Conservation (phyloP, 1,140 invertebrate species). For the Micrasema longulum region DNA sequence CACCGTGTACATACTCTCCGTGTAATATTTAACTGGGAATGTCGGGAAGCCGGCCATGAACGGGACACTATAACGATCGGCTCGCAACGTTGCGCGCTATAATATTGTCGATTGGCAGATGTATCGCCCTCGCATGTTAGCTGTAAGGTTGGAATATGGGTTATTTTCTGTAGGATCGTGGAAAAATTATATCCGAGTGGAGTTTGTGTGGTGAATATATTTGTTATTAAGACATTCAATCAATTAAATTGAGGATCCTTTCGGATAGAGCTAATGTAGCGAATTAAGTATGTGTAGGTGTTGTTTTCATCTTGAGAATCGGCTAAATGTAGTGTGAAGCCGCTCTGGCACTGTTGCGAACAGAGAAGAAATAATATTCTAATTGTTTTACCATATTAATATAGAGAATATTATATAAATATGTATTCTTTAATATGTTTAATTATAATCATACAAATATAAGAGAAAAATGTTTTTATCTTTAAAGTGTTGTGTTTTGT, state of each 20-base stretch:
- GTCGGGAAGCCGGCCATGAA: too few species aligned
- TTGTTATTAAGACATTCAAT: slow-evolving; percentile 41
- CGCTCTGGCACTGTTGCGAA: not conserved
- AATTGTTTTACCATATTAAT: slow-evolving; percentile 53
- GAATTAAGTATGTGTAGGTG: slow-evolving; percentile 7
- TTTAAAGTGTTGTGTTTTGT: slow-evolving; percentile 55
- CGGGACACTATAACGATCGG: too few species aligned
- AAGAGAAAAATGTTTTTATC: slow-evolving; percentile 53
- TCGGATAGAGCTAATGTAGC: slow-evolving; percentile 23
- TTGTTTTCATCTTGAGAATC: slow-evolving; percentile 16
- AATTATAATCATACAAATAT: slow-evolving; percentile 50
- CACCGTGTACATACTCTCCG: too few species aligned
- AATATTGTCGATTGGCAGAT: slow-evolving; percentile 31
- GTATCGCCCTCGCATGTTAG: slow-evolving; percentile 45
- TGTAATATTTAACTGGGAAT: too few species aligned
- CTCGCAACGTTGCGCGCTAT: too few species aligned
- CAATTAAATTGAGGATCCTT: slow-evolving; percentile 36
- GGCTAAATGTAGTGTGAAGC: too few species aligned
- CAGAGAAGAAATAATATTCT: slow-evolving; percentile 42
- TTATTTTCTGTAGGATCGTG: slow-evolving; percentile 20
- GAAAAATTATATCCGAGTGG: slow-evolving; percentile 10
- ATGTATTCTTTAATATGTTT: slow-evolving; percentile 51
- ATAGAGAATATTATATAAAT: slow-evolving; percentile 48
- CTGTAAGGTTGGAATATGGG: slow-evolving; percentile 43
- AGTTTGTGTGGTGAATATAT: slow-evolving; percentile 37